Evolutionary conservation across 2,888 invertebrate species (phyloP).

Genomic region (Muschampia plurimacula): DNA sequence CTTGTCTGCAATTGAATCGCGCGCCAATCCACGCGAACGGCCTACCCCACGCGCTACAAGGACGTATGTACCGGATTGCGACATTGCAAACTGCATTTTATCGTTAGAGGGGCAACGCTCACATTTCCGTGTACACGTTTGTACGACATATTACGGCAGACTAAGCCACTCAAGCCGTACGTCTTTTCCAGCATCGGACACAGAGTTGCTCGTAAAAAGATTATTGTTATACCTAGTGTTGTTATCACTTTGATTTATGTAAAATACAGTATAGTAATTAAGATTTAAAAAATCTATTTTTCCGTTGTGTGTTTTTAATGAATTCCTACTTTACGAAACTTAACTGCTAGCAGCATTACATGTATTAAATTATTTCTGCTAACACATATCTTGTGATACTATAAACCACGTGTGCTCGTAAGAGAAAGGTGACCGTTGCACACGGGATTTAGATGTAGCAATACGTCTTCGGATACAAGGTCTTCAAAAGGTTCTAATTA

Average conservation of each 20-base stretch:
- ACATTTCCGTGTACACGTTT: constrained; percentile 43
- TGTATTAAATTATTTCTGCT: not conserved
- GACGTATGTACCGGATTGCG: constrained; percentile 62
- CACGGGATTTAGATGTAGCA: constrained; percentile 36
- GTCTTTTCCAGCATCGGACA: constrained; percentile 26
- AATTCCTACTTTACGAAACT: not conserved
- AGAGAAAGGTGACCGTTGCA: constrained; percentile 39
- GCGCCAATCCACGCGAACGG: constrained; percentile 68
- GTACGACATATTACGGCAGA: not conserved
- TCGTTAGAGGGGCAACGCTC: constrained; percentile 45
- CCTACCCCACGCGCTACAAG: constrained; percentile 68
- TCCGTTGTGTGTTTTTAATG: not conserved
- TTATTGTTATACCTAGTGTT: not conserved
- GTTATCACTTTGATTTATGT: not conserved
- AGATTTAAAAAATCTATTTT: not conserved
- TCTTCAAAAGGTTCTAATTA: constrained; percentile 47
- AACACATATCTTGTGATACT: constrained; percentile 47
- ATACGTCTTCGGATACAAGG: constrained; percentile 38
- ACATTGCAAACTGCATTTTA: constrained; percentile 58
- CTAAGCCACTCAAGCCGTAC: not conserved
- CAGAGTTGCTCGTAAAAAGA: not conserved
- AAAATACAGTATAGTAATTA: not conserved
- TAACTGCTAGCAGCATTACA: not conserved
- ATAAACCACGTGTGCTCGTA: constrained; percentile 47
- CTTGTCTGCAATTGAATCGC: constrained; percentile 74